Evolutionary conservation across 2,113 vertebrate species (phyloP).

Genomic region (Marcusenius ussheri): DNA sequence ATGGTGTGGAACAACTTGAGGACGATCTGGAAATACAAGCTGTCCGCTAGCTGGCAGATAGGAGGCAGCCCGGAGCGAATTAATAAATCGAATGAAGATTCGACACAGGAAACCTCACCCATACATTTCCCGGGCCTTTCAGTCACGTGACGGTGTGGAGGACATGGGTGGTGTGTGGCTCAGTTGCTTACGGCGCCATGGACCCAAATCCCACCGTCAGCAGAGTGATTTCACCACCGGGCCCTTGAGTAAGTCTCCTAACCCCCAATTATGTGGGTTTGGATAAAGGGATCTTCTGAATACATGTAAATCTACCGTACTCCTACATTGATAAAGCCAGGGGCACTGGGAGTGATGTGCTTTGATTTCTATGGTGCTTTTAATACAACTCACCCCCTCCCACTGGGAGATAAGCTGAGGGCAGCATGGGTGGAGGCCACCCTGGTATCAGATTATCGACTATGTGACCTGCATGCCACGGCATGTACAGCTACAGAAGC

Average conservation of each 20-base stretch:
- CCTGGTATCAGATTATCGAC: conserved; percentile 1
- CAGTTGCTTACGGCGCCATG: neutral
- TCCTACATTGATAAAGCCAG: neutral
- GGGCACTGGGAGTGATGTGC: conserved; percentile 12
- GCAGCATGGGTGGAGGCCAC: neutral
- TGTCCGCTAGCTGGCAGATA: neutral
- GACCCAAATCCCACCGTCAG: neutral
- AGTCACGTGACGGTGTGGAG: neutral
- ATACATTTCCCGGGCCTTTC: neutral
- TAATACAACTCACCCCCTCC: neutral
- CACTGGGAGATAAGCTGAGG: neutral
- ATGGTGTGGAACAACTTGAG: neutral
- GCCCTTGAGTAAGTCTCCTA: neutral
- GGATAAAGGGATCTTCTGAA: neutral
- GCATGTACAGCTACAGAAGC: neutral
- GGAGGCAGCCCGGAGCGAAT: neutral
- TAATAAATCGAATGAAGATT: neutral
- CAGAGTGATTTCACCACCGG: neutral
- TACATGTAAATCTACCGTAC: neutral
- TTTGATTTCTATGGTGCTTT: conserved; percentile 16
- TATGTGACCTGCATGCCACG: conserved; percentile 9
- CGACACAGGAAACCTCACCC: neutral
- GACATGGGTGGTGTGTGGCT: neutral
- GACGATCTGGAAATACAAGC: neutral
- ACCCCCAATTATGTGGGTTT: neutral